Conservation (phyloP, 2,797 vertebrate genomes). For the Tarsius wallacei region DNA sequence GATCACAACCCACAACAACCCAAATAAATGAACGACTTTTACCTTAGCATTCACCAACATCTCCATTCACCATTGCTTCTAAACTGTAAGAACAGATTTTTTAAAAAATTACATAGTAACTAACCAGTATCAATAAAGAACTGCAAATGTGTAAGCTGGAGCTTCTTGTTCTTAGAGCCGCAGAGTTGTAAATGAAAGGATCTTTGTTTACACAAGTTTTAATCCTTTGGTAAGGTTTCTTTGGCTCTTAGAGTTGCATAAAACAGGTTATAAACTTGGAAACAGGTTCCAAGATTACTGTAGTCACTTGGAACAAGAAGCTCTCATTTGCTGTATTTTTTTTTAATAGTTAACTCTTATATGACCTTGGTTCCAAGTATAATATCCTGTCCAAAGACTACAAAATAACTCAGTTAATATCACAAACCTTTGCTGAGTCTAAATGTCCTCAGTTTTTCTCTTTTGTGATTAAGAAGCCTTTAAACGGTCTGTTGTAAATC, state of each 20-base stretch:
- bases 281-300: conserved; percentile 66
- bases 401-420: neutral
- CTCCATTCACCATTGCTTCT: conserved; percentile 12
- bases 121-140: neutral
- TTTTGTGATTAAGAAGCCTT: neutral
- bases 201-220: conserved; percentile 81
- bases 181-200: conserved; percentile 64
- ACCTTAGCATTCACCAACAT: conserved; percentile 67
- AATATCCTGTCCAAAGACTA: neutral
- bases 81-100: neutral
- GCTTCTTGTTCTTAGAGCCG: neutral
- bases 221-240: conserved; percentile 81
- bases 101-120: neutral
- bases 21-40: conserved; percentile 50
- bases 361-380: neutral
- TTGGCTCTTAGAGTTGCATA: conserved; percentile 65
- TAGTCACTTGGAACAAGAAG: conserved; percentile 44
- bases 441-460: neutral
- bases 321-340: conserved; percentile 54
- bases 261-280: conserved; percentile 79
- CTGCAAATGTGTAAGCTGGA: neutral
- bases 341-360: conserved; percentile 71
- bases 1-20: neutral
- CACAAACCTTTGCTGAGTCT: neutral
- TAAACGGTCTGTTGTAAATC: neutral